phyloP scores from a whole-genome alignment of 2,888 invertebrate genomes.

The Strigamia crassipes region DNA sequence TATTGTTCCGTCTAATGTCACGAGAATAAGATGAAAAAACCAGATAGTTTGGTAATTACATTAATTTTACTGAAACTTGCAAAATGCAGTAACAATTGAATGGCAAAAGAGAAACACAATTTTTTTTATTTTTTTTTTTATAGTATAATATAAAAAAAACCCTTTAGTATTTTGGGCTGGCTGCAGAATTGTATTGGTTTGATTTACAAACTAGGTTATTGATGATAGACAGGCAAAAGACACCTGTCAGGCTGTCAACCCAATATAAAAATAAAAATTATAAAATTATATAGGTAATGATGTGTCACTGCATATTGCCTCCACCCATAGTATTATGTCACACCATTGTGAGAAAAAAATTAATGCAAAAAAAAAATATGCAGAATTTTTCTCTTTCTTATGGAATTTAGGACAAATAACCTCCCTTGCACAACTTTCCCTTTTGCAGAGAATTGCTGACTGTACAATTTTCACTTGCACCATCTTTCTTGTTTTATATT shows the following conservation, averaged over 20 bases:
- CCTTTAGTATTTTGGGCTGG: no score
- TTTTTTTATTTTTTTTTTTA: no score
- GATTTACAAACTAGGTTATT: not conserved
- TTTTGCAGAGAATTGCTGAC: not conserved
- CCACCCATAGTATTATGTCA: conserved; percentile 10
- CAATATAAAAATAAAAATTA: not conserved
- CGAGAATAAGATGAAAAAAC: no score
- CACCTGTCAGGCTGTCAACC: not conserved
- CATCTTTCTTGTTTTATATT: not conserved
- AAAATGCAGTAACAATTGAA: no score
- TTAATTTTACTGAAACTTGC: no score
- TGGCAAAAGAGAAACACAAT: no score
- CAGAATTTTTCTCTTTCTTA: not conserved
- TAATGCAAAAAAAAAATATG: not conserved
- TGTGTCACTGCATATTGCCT: not conserved
- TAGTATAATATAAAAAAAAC: no score
- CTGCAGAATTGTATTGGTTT: not conserved
- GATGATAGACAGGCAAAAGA: not conserved
- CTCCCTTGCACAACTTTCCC: not conserved
- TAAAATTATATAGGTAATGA: not conserved
- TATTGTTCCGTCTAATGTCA: no score
- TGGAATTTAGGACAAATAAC: conserved; percentile 18
- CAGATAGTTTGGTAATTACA: no score
- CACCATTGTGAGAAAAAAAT: not conserved
- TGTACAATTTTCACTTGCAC: not conserved